Evolutionary conservation across 1,140 invertebrate genomes (phyloP).

Genomic region (Teleogryllus occipitalis): DNA sequence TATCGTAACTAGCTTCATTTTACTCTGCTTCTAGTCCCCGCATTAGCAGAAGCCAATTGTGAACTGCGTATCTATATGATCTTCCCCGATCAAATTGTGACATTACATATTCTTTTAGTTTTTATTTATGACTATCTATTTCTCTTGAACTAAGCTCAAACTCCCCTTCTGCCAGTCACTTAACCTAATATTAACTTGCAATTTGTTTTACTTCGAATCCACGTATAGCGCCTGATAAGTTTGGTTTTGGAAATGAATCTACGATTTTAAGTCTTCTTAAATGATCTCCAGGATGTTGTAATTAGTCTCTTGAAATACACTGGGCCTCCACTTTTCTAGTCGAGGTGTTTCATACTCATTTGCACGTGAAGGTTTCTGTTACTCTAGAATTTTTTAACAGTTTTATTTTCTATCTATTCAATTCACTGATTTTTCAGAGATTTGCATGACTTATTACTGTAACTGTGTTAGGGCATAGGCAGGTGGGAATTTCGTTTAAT

Average conservation of each 20-base stretch:
- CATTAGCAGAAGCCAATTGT: background rate
- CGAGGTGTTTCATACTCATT: background rate
- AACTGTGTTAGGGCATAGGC: no score
- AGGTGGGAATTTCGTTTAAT: no score
- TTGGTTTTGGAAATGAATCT: background rate
- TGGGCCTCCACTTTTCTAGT: background rate
- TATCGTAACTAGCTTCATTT: no score
- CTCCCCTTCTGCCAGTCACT: background rate
- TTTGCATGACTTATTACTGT: no score
- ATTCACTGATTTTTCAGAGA: no score
- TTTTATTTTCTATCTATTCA: no score
- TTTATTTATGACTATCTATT: background rate
- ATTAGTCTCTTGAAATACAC: background rate
- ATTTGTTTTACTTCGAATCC: background rate
- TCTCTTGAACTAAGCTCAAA: background rate
- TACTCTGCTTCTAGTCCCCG: background rate
- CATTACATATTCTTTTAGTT: background rate
- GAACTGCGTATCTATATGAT: background rate
- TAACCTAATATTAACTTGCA: background rate
- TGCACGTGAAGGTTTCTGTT: conserved; percentile 11
- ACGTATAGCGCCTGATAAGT: background rate
- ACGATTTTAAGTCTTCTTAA: background rate
- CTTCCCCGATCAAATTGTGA: background rate
- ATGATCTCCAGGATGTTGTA: background rate
- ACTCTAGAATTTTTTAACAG: no score